Conservation (phyloP, 2,113 vertebrate species). For the Larimichthys polyactis region DNA sequence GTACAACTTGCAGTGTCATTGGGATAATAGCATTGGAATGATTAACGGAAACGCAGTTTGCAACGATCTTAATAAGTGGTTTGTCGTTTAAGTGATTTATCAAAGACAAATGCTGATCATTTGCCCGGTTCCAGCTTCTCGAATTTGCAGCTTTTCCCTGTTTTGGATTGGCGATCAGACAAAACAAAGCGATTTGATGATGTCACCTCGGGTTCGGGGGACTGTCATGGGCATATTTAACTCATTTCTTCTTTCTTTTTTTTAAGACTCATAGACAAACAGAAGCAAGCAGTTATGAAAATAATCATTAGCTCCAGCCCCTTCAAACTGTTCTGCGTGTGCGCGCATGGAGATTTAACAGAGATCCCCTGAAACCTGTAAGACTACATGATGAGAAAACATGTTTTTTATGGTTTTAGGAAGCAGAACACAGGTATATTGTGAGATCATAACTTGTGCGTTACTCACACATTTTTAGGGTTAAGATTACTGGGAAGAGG, state of each 20-base stretch:
- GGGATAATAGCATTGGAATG: conserved; percentile 1
- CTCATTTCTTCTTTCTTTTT: background rate
- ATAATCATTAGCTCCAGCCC: background rate
- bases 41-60: background rate
- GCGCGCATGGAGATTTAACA: background rate
- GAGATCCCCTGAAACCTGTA: background rate
- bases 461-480: conserved; percentile 19
- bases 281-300: background rate
- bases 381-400: background rate
- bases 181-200: background rate
- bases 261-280: background rate
- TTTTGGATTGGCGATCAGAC: background rate
- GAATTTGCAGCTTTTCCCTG: background rate
- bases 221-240: background rate
- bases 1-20: background rate
- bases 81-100: conserved; percentile 12
- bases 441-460: conserved; percentile 13
- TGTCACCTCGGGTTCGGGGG: background rate
- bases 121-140: background rate
- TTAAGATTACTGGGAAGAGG: conserved; percentile 45
- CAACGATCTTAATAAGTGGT: conserved; percentile 6
- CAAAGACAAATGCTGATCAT: background rate
- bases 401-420: conserved; percentile 36
- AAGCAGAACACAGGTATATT: conserved; percentile 22
- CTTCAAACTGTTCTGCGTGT: background rate